Base-by-base conservation (phyloP, 2,797 vertebrate genomes). In the Phoeniculus purpureus region DNA sequence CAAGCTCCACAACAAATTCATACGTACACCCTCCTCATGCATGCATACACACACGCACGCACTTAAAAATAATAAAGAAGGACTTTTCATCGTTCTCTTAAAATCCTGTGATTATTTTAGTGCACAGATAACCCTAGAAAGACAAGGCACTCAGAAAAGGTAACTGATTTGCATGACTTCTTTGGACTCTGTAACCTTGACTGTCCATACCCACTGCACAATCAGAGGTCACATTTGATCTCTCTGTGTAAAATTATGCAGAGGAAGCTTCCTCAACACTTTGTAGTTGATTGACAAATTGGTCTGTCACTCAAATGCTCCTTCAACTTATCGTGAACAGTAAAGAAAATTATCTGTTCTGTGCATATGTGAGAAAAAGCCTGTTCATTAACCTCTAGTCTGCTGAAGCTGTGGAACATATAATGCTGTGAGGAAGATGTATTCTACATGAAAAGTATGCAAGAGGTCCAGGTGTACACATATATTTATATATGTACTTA, bases 331-430 rank as follows among this genome's bases (percentile, higher is more conserved):
- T 96, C 97, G 22, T 90, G 95, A 96, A 95, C 94, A 96, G 95
- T 96, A 96, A 96, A 97, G 97, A 95, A 97, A 97, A 96, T 97
- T 94, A 98, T 97, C 97, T 97, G 95, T 94, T 97, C 95, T 70
- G 93, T 91, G 96, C 97, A 96, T 87, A 96, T 94, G 95, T 94
- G 96, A 93, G 91, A 96, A 95, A 92, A 92, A 95, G 75, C 72
- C 31, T 51, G 62, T 94, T 96, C 89, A 94, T 91, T 96, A 96
- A 96, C 95, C 97, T 96, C 88, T 95, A 82, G 87, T 90, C 90
- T 86, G 92, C 93, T 85, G 91, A 96, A 95, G 89, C 86, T 77
- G 56, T 51, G 94, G 81, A 81, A 90, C 80, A 80, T 47, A 29
- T 10, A 89, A 80, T 10, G 59, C 81, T 92, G 93, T 16, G 6